These are phyloP conservation scores for Neotragus moschatus DNA, from an alignment of 2,113 vertebrate genomes.

Conservation along the genomic window DNA sequence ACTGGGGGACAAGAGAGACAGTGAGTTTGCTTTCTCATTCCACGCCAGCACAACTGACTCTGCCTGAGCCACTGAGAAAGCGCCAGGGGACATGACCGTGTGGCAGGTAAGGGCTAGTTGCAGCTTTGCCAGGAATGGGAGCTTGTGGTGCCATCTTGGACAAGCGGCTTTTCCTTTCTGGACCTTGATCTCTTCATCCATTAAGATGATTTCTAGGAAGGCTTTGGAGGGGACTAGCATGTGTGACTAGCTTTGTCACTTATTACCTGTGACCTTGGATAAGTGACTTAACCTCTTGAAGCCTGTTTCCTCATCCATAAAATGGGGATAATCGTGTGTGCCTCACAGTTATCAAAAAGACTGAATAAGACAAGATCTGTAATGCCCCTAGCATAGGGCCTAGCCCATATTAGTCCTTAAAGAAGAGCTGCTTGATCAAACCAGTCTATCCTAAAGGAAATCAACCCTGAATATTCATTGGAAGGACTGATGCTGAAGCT, in stretches of 20 bases:
- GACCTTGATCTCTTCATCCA: neutral
- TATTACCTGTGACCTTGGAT: neutral
- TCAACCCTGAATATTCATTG: neutral
- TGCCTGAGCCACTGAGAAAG: neutral
- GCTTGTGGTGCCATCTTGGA: neutral
- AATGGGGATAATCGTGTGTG: neutral
- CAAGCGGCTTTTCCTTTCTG: neutral
- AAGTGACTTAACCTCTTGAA: neutral
- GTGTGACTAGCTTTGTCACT: neutral
- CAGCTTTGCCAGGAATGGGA: neutral
- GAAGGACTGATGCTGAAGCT: neutral
- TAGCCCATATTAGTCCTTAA: neutral
- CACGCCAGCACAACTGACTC: neutral
- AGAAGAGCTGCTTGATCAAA: neutral
- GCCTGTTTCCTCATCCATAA: neutral
- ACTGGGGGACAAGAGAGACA: fast-evolving
- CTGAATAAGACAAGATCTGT: neutral
- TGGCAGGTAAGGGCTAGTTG: neutral
- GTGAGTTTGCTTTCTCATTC: neutral
- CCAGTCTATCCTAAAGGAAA: neutral
- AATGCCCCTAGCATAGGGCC: neutral
- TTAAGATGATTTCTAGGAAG: neutral
- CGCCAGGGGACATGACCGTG: fast-evolving
- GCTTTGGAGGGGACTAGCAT: neutral
- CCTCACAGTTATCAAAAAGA: neutral